Base-by-base conservation (phyloP, 2,888 invertebrate species). In the Strigamia transsilvanica region DNA sequence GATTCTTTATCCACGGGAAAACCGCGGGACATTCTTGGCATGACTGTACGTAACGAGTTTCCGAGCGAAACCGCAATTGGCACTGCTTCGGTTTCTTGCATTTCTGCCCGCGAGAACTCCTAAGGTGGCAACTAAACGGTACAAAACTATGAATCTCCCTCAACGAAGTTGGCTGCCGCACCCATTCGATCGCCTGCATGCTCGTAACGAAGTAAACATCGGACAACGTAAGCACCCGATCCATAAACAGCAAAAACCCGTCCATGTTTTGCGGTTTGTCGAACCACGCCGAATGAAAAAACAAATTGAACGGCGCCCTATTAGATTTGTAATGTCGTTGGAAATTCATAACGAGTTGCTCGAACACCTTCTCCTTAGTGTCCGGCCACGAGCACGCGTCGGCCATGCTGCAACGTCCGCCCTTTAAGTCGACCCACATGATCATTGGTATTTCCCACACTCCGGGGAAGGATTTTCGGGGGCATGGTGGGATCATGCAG, bases 401-500 rank as follows among this genome's bases (percentile, higher is more conserved):
- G 84, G 95, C 97, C 97, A 97, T 97, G 10, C 96, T 96, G 87
- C 97, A 97, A 85, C 96, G 92, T 13, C 97, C 97, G 66, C 96
- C 96, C 86, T 95, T 96, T 86, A 97, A 90, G 88, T 97, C 97
- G 89, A 96, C 96, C 97, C 97, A 97, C 97, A 97, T 97, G 83
- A 97, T 96, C 96, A 97, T 96, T 80, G 97, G 97, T 41, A 97
- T 95, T 90, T 97, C 96, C 97, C 97, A 96, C 66, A 96, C 93
- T 85, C 96, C 83, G 85, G 97, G 97, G 88, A 95, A 97, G 66
- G 96, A 95, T 86, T 94, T 93, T 9, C 95, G 96, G 10, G 97
- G 97, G 87, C 97, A 97, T 1, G 97, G 97, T 73, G 96, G 96
- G 86, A 97, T 97, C 96, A 97, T 97, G 86, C 97, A 97, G 87